Conservation (phyloP, 2,113 vertebrate species). For the Pseudopodoces humilis region DNA sequence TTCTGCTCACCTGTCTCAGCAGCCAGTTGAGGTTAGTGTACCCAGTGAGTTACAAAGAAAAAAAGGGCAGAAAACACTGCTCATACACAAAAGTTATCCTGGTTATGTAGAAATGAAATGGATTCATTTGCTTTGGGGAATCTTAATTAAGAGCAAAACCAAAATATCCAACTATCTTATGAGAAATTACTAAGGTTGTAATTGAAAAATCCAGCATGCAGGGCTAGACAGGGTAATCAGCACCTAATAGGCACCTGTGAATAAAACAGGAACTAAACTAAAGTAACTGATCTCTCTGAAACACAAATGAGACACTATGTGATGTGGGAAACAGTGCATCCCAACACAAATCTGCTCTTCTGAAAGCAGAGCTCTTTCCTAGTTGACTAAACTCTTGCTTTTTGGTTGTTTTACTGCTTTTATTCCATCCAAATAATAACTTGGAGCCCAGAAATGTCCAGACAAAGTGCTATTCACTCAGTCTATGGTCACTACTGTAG, state of each 20-base stretch:
- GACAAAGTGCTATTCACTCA: not conserved
- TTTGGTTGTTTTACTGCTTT: not conserved
- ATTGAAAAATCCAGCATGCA: not conserved
- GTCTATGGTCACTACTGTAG: fast-evolving
- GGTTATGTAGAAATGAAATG: not conserved
- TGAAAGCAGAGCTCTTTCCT: not conserved
- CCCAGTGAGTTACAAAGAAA: not conserved
- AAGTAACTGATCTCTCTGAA: not conserved
- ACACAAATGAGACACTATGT: not conserved
- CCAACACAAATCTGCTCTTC: not conserved
- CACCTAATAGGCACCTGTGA: not conserved
- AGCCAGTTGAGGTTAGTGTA: conserved; percentile 31
- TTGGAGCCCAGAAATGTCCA: not conserved
- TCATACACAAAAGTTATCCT: not conserved
- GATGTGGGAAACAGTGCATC: not conserved
- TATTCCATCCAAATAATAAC: not conserved
- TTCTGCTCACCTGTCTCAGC: not conserved
- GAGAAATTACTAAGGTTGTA: not conserved
- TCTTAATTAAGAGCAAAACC: not conserved
- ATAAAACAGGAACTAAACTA: not conserved
- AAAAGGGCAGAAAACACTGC: not conserved
- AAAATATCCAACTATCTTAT: not conserved
- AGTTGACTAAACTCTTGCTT: not conserved
- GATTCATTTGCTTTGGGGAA: not conserved
- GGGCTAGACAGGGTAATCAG: not conserved